Percentiles rank a stretch among this genome's conserved stretches.
These are phyloP conservation scores for Lagocephalus sceleratus DNA, from an alignment of 2,797 vertebrate species.

Conservation along the genomic window DNA sequence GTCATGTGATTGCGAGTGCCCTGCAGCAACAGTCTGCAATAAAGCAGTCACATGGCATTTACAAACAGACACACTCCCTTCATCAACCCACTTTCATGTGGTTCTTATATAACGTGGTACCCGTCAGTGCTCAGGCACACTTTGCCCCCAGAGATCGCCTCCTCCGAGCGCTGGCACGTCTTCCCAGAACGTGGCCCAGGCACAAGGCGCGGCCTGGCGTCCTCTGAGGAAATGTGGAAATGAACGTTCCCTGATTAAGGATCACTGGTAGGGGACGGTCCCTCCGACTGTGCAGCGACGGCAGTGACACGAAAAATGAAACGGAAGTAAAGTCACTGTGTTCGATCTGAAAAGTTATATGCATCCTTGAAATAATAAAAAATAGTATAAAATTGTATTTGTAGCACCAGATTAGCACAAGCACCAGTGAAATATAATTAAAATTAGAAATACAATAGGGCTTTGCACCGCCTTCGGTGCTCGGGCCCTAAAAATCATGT, in stretches of 20 bases:
- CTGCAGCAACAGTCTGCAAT: slow-evolving; percentile 28
- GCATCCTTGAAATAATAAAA: no score
- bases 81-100: slow-evolving; percentile 56
- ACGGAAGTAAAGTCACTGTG: no score
- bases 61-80: slow-evolving; percentile 30
- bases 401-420: slow-evolving; percentile 1
- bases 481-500: slow-evolving; percentile 8
- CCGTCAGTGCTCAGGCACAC: slow-evolving; percentile 40
- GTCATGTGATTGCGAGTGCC: slow-evolving; percentile 1
- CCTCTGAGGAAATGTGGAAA: slow-evolving; percentile 1
- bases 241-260: not conserved
- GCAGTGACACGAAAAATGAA: no score
- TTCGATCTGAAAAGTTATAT: no score
- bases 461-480: no score
- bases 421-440: not conserved
- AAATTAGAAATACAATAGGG: not conserved
- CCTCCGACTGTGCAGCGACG: no score
- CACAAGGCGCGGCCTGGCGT: not conserved
- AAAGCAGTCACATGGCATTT: slow-evolving; percentile 55
- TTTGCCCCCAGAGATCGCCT: slow-evolving; percentile 44
- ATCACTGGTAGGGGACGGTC: not conserved
- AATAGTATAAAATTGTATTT: no score
- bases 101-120: slow-evolving; percentile 59
- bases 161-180: slow-evolving; percentile 22
- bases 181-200: not conserved